Base-by-base conservation (phyloP, 2,797 vertebrate genomes). In the Danionella dracula region DNA sequence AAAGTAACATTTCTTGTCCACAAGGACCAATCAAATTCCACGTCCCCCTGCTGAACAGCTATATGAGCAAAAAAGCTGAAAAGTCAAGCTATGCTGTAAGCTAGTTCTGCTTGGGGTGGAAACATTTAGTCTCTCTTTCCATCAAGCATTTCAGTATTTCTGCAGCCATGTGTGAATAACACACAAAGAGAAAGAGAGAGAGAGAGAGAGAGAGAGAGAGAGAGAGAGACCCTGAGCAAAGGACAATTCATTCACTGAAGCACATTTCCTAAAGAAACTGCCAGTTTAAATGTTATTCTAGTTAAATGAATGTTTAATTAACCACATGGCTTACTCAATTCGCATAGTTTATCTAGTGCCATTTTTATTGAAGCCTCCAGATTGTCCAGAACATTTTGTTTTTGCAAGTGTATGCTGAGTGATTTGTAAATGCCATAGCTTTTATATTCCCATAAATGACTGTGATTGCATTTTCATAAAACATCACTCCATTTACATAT, bases 21-120 rank as follows among this genome's bases (percentile, higher is more conserved):
- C 38, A 13, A 54, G 64, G 63, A 66, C 67, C 70, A 63, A 68
- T 73, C 66, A 73, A 48, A 62, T 57, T 59, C n/a, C 11, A 31
- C 44, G 49, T 69, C 69, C 40, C 35, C 44, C 27, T 21, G 27
- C 48, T 44, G 66, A 74, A 59, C 61, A 19, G 56, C 46, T 50
- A 12, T 12, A 45, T 41, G 60, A 59, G 44, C 49, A 29, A 44
- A 27, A 50, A 10, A 7, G 6, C 37, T 13, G 61, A 46, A 62
- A 67, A 62, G 64, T 63, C 68, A 71, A 68, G 62, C 32, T 29
- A 23, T 20, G 46, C 64, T 9, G 8, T 21, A 37, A 53, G 65
- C 65, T n/a, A 50, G 31, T 3, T 11, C 8, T 42, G 35, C 48
- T 34, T n/a, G 45, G 51, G 13, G 16, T 19, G 38, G 13, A 42